phyloP scores from a whole-genome alignment of 2,797 vertebrate species.

The Oreochromis grahami region DNA sequence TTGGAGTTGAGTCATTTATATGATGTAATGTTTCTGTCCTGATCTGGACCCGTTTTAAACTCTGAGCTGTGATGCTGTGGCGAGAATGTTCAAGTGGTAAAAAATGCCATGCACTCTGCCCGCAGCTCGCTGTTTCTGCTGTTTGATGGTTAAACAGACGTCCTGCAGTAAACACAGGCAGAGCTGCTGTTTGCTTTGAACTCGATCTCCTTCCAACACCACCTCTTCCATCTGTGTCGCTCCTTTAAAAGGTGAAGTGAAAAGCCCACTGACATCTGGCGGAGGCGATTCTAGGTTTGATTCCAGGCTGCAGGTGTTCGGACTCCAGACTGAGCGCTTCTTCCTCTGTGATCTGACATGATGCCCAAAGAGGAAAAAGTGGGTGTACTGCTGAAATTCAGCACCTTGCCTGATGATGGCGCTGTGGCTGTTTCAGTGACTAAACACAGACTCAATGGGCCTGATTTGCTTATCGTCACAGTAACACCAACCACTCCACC shows the following conservation, averaged over 20 bases:
- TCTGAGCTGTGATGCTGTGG: neutral
- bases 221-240: neutral
- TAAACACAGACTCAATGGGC: neutral
- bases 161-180: neutral
- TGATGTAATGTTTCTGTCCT: neutral
- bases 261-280: neutral
- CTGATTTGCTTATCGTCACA: neutral
- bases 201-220: neutral
- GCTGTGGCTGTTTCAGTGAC: neutral
- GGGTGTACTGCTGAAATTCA: neutral
- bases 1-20: neutral
- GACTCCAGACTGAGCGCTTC: neutral
- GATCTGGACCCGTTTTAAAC: neutral
- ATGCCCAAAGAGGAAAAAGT: neutral
- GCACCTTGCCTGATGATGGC: neutral
- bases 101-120: neutral
- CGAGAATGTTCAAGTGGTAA: neutral
- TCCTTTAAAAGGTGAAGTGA: neutral
- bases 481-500: neutral
- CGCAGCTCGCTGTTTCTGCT: neutral
- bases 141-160: neutral
- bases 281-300: neutral
- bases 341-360: neutral
- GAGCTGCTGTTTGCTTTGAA: neutral
- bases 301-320: neutral